phyloP scores from a whole-genome alignment of 2,888 invertebrate genomes.

The Spodoptera littoralis region DNA sequence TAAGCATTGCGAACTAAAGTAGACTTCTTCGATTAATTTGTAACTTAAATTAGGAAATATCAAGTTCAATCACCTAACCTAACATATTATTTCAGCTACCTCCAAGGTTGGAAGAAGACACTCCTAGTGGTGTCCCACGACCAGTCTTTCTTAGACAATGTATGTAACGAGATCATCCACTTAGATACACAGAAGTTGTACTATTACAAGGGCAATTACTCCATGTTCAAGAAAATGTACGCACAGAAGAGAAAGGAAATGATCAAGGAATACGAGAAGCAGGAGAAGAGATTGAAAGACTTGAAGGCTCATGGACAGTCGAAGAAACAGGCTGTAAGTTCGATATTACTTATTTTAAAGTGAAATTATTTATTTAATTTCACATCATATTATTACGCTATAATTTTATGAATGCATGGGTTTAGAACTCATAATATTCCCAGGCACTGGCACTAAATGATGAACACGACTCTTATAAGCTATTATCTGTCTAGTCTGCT shows the following conservation, averaged over 20 bases:
- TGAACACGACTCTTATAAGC: no score
- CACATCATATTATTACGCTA: no score
- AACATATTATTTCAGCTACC: slow-evolving; percentile 90
- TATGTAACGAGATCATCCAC: slow-evolving; percentile 99
- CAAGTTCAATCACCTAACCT: no score
- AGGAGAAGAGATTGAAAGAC: slow-evolving; percentile 98
- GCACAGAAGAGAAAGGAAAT: slow-evolving; percentile 98
- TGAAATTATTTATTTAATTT: not conserved
- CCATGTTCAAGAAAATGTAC: slow-evolving; percentile 99
- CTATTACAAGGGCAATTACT: slow-evolving; percentile 99
- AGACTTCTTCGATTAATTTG: no score
- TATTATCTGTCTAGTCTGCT: no score
- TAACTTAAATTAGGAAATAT: no score
- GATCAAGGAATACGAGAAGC: slow-evolving; percentile 99
- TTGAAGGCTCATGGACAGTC: slow-evolving; percentile 98
- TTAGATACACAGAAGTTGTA: slow-evolving; percentile 97
- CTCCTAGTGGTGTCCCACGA: slow-evolving; percentile 99
- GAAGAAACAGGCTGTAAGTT: slow-evolving; percentile 95
- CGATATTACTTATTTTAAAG: not conserved
- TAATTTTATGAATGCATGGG: no score
- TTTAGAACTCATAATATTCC: no score
- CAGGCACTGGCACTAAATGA: no score
- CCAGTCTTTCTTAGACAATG: slow-evolving; percentile 99
- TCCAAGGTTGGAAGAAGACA: slow-evolving; percentile 99
- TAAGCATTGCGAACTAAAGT: no score